These are phyloP conservation scores for Leucozona laternaria DNA, from an alignment of 2,888 invertebrate species.

Conservation along the genomic window DNA sequence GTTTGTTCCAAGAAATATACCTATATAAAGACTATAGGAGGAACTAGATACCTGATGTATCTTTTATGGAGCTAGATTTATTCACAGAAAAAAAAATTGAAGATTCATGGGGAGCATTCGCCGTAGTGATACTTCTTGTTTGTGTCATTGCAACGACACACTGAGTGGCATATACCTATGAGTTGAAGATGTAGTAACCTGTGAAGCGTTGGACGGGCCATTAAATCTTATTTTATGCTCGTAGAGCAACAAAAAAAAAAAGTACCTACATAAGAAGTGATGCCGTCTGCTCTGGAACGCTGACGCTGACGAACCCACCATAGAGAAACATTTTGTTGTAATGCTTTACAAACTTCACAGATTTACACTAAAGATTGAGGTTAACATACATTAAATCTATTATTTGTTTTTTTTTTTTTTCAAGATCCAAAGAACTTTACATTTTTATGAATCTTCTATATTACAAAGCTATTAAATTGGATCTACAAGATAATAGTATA, in stretches of 20 bases:
- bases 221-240: slow-evolving; percentile 72
- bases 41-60: slow-evolving; percentile 34
- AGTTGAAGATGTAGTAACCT: slow-evolving; percentile 53
- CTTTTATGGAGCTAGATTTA: slow-evolving; percentile 28
- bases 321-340: slow-evolving; percentile 21
- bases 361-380: slow-evolving; percentile 11
- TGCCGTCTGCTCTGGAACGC: slow-evolving; percentile 4
- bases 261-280: not conserved
- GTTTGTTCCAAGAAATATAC: slow-evolving; percentile 59
- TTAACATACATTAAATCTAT: not conserved
- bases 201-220: slow-evolving; percentile 60
- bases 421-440: not conserved
- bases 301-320: not conserved
- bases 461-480: not conserved
- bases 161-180: slow-evolving; percentile 31
- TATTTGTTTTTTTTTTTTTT: not conserved
- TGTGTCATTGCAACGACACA: slow-evolving; percentile 60
- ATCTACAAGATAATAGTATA: slow-evolving; percentile 2
- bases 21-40: not conserved
- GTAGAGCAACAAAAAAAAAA: slow-evolving; percentile 42
- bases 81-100: not conserved
- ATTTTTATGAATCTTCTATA: not conserved
- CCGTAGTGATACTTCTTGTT: slow-evolving; percentile 59
- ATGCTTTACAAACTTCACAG: slow-evolving; percentile 17
- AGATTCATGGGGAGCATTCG: slow-evolving; percentile 58